Evolutionary conservation across 2,797 vertebrate species (phyloP).

Genomic region (Sebastes minor): DNA sequence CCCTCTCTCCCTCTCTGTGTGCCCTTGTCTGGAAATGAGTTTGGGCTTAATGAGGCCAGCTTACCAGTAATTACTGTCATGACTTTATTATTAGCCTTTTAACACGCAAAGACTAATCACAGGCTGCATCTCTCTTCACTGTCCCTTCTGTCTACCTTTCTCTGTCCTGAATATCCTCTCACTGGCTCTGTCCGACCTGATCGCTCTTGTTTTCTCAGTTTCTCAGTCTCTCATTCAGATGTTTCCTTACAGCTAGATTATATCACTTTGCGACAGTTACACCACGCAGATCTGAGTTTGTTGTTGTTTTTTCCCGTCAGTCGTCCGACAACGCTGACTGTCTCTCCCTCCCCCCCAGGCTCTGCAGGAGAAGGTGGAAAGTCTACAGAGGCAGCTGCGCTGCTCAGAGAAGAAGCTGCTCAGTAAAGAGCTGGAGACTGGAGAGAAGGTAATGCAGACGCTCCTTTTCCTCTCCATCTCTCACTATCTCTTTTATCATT

Average conservation of each 20-base stretch:
- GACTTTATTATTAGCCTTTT: constrained; percentile 66
- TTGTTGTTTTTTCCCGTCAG: constrained; percentile 17
- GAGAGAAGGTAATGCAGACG: constrained; percentile 87
- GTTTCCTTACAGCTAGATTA: not conserved
- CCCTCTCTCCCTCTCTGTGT: not conserved
- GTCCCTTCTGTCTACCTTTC: constrained; percentile 10
- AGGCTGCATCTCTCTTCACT: constrained; percentile 27
- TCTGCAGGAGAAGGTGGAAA: constrained; percentile 87
- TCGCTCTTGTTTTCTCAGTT: constrained; percentile 31
- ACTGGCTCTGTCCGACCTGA: not conserved
- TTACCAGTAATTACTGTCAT: constrained; percentile 54
- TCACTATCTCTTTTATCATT: constrained; percentile 24
- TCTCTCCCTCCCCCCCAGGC: constrained; percentile 80
- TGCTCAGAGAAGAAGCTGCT: constrained; percentile 86
- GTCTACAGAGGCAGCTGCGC: constrained; percentile 79
- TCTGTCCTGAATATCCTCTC: not conserved
- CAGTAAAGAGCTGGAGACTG: constrained; percentile 84
- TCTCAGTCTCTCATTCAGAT: not conserved
- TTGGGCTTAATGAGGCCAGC: constrained; percentile 55
- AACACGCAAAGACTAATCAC: constrained; percentile 44
- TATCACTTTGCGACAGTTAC: constrained; percentile 27
- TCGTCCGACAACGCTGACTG: constrained; percentile 25
- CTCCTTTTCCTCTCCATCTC: constrained; percentile 2
- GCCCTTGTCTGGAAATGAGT: constrained; percentile 44
- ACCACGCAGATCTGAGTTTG: not conserved